Evolutionary conservation across 2,888 invertebrate species (phyloP).

Genomic region (Dicranocentrus wangi): DNA sequence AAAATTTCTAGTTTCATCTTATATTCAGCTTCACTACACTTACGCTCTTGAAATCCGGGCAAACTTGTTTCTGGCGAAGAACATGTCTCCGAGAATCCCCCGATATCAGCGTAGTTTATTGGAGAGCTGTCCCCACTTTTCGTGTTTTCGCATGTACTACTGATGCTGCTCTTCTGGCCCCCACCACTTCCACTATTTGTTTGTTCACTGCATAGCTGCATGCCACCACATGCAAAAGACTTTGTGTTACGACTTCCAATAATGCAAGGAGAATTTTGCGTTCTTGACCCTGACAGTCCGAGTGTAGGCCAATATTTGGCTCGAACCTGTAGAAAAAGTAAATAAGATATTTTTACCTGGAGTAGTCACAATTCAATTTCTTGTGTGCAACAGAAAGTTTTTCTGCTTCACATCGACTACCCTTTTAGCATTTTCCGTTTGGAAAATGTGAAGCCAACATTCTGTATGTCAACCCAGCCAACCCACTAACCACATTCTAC

Average conservation of each 20-base stretch:
- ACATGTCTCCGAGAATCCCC: slow-evolving; percentile 60
- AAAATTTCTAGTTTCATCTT: no score
- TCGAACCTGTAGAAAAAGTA: slow-evolving; percentile 69
- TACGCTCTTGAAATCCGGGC: slow-evolving; percentile 31
- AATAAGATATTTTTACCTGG: no score
- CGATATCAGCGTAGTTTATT: slow-evolving; percentile 71
- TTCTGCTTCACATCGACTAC: no score
- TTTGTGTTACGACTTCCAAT: slow-evolving; percentile 4
- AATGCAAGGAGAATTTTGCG: slow-evolving; percentile 28
- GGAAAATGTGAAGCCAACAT: no score
- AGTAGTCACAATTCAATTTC: neutral
- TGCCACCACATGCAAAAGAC: slow-evolving; percentile 2
- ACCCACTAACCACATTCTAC: no score
- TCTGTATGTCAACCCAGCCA: no score
- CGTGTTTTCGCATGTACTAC: slow-evolving; percentile 26
- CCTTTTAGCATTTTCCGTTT: no score
- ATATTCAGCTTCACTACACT: no score
- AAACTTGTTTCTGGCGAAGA: slow-evolving; percentile 45
- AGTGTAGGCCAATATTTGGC: slow-evolving; percentile 72
- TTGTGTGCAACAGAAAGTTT: neutral
- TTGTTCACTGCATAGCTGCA: slow-evolving; percentile 23
- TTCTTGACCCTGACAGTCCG: slow-evolving; percentile 55
- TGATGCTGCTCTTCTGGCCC: slow-evolving; percentile 34
- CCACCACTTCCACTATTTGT: slow-evolving; percentile 48
- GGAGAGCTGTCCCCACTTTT: slow-evolving; percentile 63